These are phyloP conservation scores for Polyploca ridens DNA, from an alignment of 2,888 invertebrate genomes.

Conservation along the genomic window DNA sequence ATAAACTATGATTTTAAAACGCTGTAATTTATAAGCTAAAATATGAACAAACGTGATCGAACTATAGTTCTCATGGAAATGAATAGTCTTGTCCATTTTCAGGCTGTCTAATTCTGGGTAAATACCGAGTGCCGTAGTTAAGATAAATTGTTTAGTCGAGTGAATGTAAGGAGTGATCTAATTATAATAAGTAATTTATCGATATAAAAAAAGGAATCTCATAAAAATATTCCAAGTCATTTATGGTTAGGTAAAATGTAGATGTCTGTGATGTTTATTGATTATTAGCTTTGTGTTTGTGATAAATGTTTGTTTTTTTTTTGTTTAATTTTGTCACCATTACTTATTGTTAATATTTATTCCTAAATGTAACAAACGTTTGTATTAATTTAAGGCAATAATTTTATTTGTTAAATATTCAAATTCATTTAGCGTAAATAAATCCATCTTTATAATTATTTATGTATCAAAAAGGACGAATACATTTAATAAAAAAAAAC, in stretches of 20 bases:
- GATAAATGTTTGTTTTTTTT: conserved; percentile 41
- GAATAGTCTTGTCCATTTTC: conserved; percentile 9
- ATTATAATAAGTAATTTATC: conserved; percentile 31
- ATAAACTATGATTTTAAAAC: not conserved
- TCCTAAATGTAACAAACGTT: conserved; percentile 24
- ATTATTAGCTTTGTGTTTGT: conserved; percentile 61
- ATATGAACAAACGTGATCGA: conserved; percentile 17
- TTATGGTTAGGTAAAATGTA: conserved; percentile 62
- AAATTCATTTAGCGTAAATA: not conserved
- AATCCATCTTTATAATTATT: too few relatives aligned
- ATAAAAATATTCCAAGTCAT: conserved; percentile 63
- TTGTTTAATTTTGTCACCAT: conserved; percentile 41
- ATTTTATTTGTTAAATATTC: conserved; percentile 31
- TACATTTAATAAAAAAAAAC: too few relatives aligned
- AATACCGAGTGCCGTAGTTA: conserved; percentile 69
- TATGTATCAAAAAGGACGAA: too few relatives aligned
- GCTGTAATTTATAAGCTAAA: not conserved
- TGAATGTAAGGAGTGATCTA: conserved; percentile 51
- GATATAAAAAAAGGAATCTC: conserved; percentile 59
- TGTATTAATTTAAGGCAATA: conserved; percentile 28
- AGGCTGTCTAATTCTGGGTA: conserved; percentile 10
- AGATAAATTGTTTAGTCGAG: conserved; percentile 60
- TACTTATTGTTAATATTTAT: conserved; percentile 33
- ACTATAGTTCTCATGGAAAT: conserved; percentile 23
- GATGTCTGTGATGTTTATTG: conserved; percentile 78